These are phyloP conservation scores for Hirundo rustica DNA, from an alignment of 2,797 vertebrate species.

Conservation along the genomic window DNA sequence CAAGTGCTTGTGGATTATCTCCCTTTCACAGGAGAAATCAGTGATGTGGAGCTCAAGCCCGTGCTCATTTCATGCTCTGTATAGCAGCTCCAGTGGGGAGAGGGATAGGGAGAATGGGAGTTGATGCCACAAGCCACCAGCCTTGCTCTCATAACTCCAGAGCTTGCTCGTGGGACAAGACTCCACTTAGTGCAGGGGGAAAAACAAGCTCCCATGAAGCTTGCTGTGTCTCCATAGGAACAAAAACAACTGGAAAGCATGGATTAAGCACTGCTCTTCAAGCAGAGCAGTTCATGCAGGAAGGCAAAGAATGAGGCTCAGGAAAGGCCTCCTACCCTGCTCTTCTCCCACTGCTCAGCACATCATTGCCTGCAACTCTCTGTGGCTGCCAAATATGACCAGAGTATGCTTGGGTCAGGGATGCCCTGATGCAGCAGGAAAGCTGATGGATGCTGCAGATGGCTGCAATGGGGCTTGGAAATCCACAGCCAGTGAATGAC, in stretches of 20 bases:
- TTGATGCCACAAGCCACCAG: background rate
- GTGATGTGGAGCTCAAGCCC: background rate
- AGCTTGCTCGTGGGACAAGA: background rate
- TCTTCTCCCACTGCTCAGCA: background rate
- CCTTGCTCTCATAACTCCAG: background rate
- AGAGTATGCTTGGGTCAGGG: background rate
- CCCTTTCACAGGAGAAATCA: background rate
- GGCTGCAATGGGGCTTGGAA: background rate
- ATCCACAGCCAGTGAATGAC: rapidly evolving
- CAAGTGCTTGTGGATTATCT: background rate
- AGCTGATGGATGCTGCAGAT: background rate
- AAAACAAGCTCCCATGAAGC: background rate
- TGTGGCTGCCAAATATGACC: background rate
- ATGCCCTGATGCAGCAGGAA: background rate
- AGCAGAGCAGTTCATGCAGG: background rate
- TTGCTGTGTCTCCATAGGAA: background rate
- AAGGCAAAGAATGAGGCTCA: background rate
- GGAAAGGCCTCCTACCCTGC: background rate
- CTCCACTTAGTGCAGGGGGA: background rate
- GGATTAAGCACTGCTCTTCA: background rate
- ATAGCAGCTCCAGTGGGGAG: background rate
- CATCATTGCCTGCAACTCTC: background rate
- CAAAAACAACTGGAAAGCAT: background rate
- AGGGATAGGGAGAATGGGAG: background rate
- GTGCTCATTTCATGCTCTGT: background rate